These are phyloP conservation scores for Thecocarcelia acutangulata DNA, from an alignment of 2,888 invertebrate species.

Conservation along the genomic window DNA sequence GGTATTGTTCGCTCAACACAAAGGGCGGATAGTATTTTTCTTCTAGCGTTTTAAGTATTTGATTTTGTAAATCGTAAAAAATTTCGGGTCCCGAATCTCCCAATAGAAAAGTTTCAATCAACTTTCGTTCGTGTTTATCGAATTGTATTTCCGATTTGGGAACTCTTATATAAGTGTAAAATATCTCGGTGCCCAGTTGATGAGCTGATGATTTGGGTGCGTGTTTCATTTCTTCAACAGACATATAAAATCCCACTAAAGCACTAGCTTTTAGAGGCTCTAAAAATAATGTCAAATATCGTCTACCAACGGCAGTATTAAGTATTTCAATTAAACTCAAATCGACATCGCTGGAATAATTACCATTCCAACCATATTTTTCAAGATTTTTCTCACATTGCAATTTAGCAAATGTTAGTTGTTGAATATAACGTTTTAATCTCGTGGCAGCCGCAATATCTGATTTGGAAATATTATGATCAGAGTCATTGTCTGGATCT, in stretches of 20 bases:
- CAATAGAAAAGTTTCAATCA: conserved; percentile 93
- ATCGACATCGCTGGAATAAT: conserved; percentile 83
- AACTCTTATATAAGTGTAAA: conserved; percentile 92
- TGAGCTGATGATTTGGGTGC: conserved; percentile 90
- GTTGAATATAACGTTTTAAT: conserved; percentile 91
- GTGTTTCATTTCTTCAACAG: conserved; percentile 90
- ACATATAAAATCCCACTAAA: conserved; percentile 92
- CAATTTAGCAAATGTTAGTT: conserved; percentile 89
- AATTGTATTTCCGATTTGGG: conserved; percentile 91
- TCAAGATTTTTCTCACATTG: conserved; percentile 90
- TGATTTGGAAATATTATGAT: conserved; percentile 85
- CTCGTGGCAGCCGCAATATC: conserved; percentile 91
- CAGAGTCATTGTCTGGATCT: conserved; percentile 80
- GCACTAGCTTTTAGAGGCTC: conserved; percentile 92
- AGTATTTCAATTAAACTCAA: conserved; percentile 88
- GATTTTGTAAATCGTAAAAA: conserved; percentile 92
- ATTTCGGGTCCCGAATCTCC: conserved; percentile 94
- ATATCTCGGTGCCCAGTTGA: conserved; percentile 94
- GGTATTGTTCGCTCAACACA: conserved; percentile 92
- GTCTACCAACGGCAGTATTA: conserved; percentile 90
- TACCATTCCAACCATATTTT: conserved; percentile 89
- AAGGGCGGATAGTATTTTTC: conserved; percentile 95
- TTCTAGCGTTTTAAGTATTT: conserved; percentile 89
- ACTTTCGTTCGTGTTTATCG: conserved; percentile 89
- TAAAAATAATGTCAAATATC: conserved; percentile 90